Evolutionary conservation across 1,140 invertebrate genomes (phyloP).

Genomic region (Drosophila kepulauana): DNA sequence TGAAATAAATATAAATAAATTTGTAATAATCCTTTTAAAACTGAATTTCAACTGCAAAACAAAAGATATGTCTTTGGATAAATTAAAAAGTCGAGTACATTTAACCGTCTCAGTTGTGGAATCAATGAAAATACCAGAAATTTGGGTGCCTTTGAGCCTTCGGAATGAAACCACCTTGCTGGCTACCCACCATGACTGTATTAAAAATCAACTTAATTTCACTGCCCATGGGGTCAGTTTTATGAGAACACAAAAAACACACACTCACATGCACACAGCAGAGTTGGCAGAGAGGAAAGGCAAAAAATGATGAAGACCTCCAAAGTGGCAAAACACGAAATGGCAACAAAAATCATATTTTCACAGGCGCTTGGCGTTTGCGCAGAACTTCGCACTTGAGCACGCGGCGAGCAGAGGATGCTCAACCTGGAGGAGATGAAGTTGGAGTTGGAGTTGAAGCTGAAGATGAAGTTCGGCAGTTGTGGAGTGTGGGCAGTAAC

Average conservation of each 20-base stretch:
- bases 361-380: constrained; percentile 82
- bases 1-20: too few species aligned
- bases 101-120: background rate
- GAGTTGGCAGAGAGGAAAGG: constrained; percentile 13
- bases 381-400: constrained; percentile 82
- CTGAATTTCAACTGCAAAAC: too few species aligned
- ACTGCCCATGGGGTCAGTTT: constrained; percentile 63
- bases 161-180: constrained; percentile 49
- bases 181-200: constrained; percentile 76
- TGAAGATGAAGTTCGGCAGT: background rate
- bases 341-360: constrained; percentile 79
- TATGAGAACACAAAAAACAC: constrained; percentile 50
- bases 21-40: too few species aligned
- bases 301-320: constrained; percentile 65
- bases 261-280: constrained; percentile 39
- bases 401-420: constrained; percentile 40
- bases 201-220: constrained; percentile 76
- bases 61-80: too few species aligned
- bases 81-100: background rate
- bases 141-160: constrained; percentile 21
- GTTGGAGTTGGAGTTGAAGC: background rate
- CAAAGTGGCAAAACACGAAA: constrained; percentile 66
- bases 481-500: constrained; percentile 46
- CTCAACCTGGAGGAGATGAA: background rate
- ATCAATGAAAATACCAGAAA: constrained; percentile 21